These are phyloP conservation scores for Platycheirus albimanus DNA, from an alignment of 2,888 invertebrate genomes.

Conservation along the genomic window DNA sequence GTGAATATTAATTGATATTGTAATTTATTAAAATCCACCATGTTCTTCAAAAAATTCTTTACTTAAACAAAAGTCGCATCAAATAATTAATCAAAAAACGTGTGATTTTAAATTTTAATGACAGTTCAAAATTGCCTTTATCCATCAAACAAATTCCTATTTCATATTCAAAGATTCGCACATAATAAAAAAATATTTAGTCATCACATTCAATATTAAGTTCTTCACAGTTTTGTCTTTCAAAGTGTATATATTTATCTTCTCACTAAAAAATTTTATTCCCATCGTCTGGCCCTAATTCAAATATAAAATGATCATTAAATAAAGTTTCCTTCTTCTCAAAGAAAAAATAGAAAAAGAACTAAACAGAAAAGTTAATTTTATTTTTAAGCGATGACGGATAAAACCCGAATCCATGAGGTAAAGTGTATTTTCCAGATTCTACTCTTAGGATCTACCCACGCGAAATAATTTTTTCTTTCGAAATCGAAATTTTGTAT, in stretches of 20 bases:
- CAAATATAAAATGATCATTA: slow-evolving; percentile 10
- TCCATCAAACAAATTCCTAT: background rate
- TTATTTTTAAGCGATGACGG: slow-evolving; percentile 28
- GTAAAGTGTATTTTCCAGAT: slow-evolving; percentile 14
- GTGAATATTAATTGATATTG: slow-evolving; percentile 6
- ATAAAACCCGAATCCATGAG: slow-evolving; percentile 12
- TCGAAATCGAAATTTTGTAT: background rate
- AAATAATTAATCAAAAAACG: background rate
- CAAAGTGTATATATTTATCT: background rate
- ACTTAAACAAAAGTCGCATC: background rate
- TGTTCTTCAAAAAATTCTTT: background rate
- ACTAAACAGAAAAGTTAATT: background rate
- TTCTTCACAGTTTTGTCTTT: slow-evolving; percentile 6
- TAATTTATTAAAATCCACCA: slow-evolving; percentile 4
- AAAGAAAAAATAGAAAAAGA: slow-evolving; percentile 1
- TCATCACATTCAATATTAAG: slow-evolving; percentile 4
- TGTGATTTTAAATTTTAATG: background rate
- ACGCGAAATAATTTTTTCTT: slow-evolving; percentile 6
- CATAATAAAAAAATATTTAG: slow-evolving; percentile 16
- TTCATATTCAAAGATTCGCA: slow-evolving; percentile 24
- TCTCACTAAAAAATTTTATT: background rate
- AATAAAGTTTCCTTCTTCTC: background rate
- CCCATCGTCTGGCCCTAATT: slow-evolving; percentile 18
- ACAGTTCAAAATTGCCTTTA: background rate
- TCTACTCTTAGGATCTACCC: slow-evolving; percentile 3